Evolutionary conservation across 2,888 invertebrate species (phyloP).

Genomic region (Xanthia togata): DNA sequence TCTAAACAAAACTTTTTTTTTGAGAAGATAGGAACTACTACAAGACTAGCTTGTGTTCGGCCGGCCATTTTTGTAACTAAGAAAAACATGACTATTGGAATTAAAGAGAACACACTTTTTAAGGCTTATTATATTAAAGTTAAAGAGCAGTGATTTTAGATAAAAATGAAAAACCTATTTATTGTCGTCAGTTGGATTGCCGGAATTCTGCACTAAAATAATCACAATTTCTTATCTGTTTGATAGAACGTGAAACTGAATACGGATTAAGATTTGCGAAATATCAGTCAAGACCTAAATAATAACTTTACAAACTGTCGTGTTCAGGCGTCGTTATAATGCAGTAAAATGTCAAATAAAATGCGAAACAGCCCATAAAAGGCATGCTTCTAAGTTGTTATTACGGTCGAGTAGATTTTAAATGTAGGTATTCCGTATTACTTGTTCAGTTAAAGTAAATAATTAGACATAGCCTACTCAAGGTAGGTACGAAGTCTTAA

Average conservation of each 20-base stretch:
- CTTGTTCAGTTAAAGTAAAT: conserved; percentile 2
- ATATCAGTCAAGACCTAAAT: conserved; percentile 14
- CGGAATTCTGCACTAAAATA: conserved; percentile 3
- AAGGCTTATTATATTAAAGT: neutral
- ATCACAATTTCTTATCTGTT: conserved; percentile 33
- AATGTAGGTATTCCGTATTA: neutral
- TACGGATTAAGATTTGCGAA: conserved; percentile 22
- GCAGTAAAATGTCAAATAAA: conserved; percentile 20
- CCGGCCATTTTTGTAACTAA: neutral
- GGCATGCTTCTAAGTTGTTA: conserved; percentile 3
- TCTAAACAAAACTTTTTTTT: neutral
- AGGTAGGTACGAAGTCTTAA: neutral
- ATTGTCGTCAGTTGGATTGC: neutral
- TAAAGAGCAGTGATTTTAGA: conserved; percentile 2
- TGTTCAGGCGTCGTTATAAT: conserved; percentile 9
- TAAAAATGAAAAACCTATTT: neutral
- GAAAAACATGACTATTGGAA: neutral
- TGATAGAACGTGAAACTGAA: neutral
- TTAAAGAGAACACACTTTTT: neutral
- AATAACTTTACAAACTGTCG: neutral
- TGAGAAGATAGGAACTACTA: neutral
- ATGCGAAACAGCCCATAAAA: conserved; percentile 9
- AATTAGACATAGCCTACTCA: neutral
- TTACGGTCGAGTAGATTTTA: conserved; percentile 3
- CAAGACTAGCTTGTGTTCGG: neutral